Evolutionary conservation across 2,113 vertebrate species (phyloP).

Genomic region (Muntiacus muntjak): DNA sequence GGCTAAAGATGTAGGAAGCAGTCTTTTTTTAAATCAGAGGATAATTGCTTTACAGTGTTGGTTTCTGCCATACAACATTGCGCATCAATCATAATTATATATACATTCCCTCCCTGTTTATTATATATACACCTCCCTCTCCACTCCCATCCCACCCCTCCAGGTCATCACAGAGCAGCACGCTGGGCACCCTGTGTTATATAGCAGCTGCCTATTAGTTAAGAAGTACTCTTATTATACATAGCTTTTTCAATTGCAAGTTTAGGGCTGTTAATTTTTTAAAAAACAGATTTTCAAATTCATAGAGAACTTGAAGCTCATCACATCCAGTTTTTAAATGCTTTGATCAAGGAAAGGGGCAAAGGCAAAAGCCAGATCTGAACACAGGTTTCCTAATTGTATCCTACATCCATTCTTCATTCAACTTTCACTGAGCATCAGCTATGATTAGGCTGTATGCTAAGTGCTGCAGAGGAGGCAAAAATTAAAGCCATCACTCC

Average conservation of each 20-base stretch:
- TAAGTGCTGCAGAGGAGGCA: not conserved
- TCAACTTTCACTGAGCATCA: not conserved
- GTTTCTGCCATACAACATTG: not conserved
- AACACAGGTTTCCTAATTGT: not conserved
- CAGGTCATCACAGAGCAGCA: not conserved
- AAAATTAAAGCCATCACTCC: not conserved
- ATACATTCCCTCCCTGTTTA: not conserved
- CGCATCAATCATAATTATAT: not conserved
- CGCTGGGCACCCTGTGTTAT: not conserved
- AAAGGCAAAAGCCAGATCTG: not conserved
- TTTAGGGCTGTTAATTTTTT: not conserved
- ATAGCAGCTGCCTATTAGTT: not conserved
- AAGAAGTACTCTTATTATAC: not conserved
- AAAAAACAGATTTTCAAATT: slow-evolving; percentile 27
- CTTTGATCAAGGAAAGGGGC: not conserved
- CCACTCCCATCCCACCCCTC: not conserved
- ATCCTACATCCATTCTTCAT: not conserved
- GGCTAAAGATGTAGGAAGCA: not conserved
- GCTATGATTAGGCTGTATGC: not conserved
- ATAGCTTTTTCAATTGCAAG: not conserved
- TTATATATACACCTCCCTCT: not conserved
- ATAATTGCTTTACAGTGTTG: not conserved
- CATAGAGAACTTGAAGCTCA: not conserved
- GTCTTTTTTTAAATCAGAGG: not conserved
- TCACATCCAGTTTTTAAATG: not conserved